Conservation (phyloP, 2,113 vertebrate genomes). For the Archocentrus centrarchus region DNA sequence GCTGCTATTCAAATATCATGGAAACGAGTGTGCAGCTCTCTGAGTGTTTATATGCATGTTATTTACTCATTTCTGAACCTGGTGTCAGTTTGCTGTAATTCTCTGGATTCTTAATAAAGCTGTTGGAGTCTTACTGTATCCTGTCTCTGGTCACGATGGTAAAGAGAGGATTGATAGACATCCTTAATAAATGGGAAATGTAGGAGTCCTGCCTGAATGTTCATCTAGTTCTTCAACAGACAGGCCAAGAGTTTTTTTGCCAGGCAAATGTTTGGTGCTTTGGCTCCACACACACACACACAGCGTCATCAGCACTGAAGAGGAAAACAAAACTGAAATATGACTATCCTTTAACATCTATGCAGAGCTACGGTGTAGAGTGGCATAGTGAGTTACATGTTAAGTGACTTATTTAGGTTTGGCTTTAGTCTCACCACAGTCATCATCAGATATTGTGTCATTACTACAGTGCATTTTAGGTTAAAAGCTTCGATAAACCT, state of each 20-base stretch:
- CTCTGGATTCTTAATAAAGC: not conserved
- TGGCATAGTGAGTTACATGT: not conserved
- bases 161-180: not conserved
- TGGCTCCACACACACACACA: not conserved
- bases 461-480: not conserved
- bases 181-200: too few species aligned
- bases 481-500: not conserved
- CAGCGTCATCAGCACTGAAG: not conserved
- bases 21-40: not conserved
- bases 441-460: not conserved
- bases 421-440: not conserved
- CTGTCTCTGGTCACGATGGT: not conserved
- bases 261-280: not conserved
- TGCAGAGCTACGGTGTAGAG: not conserved
- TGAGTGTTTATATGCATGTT: not conserved
- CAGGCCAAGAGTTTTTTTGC: not conserved
- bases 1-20: conserved; percentile 42
- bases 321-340: too few species aligned
- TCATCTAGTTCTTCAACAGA: too few species aligned
- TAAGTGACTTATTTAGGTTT: not conserved
- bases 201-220: not conserved
- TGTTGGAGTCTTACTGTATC: not conserved
- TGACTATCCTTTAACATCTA: not conserved
- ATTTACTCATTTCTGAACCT: not conserved
- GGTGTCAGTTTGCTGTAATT: not conserved